Evolutionary conservation across 2,113 vertebrate genomes (phyloP), one percentile per base, ranked within the genome.

Genomic region (Rhynchomys soricoides): DNA sequence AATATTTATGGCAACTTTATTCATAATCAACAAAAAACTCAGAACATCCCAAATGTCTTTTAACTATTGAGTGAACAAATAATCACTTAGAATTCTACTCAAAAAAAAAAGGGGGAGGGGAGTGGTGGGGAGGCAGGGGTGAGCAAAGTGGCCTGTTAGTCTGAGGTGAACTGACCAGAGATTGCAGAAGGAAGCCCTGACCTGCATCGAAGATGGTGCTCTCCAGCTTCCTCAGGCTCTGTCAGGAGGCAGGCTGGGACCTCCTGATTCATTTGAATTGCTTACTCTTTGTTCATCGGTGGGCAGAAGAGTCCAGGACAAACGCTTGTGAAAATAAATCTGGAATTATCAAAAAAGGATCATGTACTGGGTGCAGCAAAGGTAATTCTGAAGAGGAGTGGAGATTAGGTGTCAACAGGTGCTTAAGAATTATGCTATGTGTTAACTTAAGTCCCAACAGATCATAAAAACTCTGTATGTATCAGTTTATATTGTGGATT

Each of bases 341-440:
- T 96, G 96, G 96, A 96, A 43, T 97, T 82, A 98, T 99, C 97
- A 99, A 98, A 91, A 91, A 93, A 98, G 16, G 98, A 98, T 22
- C 98, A 99, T 43, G 0, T 97, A 50, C 40, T 98, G 88, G 97
- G 97, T 86, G 98, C 99, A 73, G 98, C 98, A 91, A 99, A 99
- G 98, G 96, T 98, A 95, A 97, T 98, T 98, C 97, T 99, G 95
- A 99, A 98, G 98, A 99, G 98, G 98, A 99, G 98, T 97, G 98
- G 96, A 98, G 99, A 98, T 96, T 99, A 98, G 96, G 98, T 93
- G 92, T 91, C 96, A 95, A 96, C 57, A 96, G 45, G 17, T 83
- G 96, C 93, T 94, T 92, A 95, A 97, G 97, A 96, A 90, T 83
- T 86, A 40, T 26, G 50, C 90, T 52, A 81, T 77, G 31, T 34